phyloP scores from a whole-genome alignment of 2,113 vertebrate species.

The Monopterus albus region DNA sequence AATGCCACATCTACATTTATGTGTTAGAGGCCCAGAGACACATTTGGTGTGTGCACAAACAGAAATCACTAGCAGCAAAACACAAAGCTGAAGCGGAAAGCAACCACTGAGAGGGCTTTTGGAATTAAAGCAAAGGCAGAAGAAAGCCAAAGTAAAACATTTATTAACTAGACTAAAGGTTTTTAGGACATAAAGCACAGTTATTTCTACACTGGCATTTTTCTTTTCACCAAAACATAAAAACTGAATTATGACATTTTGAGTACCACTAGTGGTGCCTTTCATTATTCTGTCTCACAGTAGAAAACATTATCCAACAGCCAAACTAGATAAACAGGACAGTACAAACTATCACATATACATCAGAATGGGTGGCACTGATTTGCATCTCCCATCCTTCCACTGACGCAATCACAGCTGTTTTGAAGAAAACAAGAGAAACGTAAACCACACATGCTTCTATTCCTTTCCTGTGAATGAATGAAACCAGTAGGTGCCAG shows the following conservation, averaged over 20 bases:
- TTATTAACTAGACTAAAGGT: too few species aligned
- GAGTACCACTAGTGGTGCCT: slow-evolving; percentile 19
- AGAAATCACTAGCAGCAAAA: slow-evolving; percentile 57
- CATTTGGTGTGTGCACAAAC: slow-evolving; percentile 44
- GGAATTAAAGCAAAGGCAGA: slow-evolving; percentile 43
- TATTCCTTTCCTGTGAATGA: slow-evolving; percentile 47
- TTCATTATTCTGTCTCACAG: slow-evolving; percentile 10
- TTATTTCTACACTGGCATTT: not conserved
- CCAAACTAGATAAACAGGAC: slow-evolving; percentile 15
- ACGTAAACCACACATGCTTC: slow-evolving; percentile 65
- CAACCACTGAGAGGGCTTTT: slow-evolving; percentile 20
- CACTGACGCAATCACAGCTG: slow-evolving; percentile 36
- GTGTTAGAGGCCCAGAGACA: slow-evolving; percentile 51
- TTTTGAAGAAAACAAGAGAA: slow-evolving; percentile 18
- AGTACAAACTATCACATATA: slow-evolving; percentile 7
- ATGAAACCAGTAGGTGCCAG: slow-evolving; percentile 41
- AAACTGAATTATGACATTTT: slow-evolving; percentile 20
- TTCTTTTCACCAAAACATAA: slow-evolving; percentile 17
- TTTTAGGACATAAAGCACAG: slow-evolving; percentile 2
- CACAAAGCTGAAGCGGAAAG: slow-evolving; percentile 65
- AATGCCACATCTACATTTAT: slow-evolving; percentile 79
- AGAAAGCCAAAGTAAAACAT: slow-evolving; percentile 36
- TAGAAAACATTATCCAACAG: slow-evolving; percentile 44
- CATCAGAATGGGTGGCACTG: slow-evolving; percentile 57
- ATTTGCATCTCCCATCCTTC: slow-evolving; percentile 57